These are phyloP conservation scores for Allygus modestus DNA, from an alignment of 2,888 invertebrate species.

Conservation along the genomic window DNA sequence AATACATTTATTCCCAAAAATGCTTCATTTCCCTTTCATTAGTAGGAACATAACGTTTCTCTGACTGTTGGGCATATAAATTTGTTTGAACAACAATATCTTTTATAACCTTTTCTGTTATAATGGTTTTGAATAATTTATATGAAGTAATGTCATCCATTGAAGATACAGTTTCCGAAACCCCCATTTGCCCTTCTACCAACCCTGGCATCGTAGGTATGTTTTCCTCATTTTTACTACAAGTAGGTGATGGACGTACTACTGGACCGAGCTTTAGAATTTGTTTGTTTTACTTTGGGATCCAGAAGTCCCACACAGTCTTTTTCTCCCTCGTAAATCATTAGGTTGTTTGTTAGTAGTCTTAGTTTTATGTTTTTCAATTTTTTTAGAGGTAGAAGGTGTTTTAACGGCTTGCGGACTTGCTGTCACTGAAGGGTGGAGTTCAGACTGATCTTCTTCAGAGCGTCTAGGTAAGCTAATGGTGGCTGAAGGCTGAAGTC, in stretches of 20 bases:
- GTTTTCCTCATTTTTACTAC: slow-evolving; percentile 22
- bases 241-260: slow-evolving; percentile 36
- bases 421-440: too few relatives aligned
- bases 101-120: slow-evolving; percentile 20
- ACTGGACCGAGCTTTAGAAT: not conserved
- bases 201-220: slow-evolving; percentile 22
- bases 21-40: slow-evolving; percentile 36
- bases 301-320: not conserved
- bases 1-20: slow-evolving; percentile 56
- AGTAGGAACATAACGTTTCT: slow-evolving; percentile 28
- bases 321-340: slow-evolving; percentile 10
- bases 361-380: not conserved
- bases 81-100: slow-evolving; percentile 46
- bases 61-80: slow-evolving; percentile 50
- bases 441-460: not conserved
- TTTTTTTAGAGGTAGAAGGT: slow-evolving; percentile 16
- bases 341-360: not conserved
- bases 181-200: slow-evolving; percentile 14
- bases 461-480: not conserved
- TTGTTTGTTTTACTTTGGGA: not conserved
- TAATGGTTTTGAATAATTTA: slow-evolving; percentile 44
- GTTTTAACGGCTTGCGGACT: too few relatives aligned
- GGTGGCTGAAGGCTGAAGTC: not conserved
- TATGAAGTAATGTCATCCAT: slow-evolving; percentile 30
- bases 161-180: slow-evolving; percentile 15